A percentile compares a stretch with the other conserved stretches of the same genome.
Evolutionary conservation across 2,113 vertebrate genomes (phyloP).

Genomic region (Bucco capensis): DNA sequence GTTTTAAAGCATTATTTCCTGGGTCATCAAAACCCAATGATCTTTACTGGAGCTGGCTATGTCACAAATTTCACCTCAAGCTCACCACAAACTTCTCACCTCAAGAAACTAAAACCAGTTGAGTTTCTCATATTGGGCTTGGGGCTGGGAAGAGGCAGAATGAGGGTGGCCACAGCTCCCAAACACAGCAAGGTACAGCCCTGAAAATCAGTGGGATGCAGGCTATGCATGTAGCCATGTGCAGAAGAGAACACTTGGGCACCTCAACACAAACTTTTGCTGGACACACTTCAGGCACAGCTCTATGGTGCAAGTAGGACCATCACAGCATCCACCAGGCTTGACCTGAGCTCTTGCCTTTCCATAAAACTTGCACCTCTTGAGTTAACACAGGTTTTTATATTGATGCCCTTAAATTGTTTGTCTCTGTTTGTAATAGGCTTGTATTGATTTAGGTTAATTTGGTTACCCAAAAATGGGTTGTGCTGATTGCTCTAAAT

Average conservation of each 20-base stretch:
- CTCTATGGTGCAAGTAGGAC: accelerated
- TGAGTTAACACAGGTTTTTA: constrained; percentile 22
- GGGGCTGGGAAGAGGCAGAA: neutral
- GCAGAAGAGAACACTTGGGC: neutral
- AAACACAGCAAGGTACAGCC: neutral
- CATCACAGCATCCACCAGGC: neutral
- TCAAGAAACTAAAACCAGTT: neutral
- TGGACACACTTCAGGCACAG: neutral
- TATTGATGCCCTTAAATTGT: neutral
- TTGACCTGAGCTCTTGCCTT: neutral
- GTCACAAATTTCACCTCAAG: neutral
- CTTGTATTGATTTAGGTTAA: constrained; percentile 51
- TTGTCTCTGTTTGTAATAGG: constrained; percentile 24
- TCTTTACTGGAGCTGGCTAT: neutral
- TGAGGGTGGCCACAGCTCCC: neutral
- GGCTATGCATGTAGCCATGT: accelerated
- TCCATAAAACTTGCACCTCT: neutral
- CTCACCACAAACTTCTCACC: too few species aligned
- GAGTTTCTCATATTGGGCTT: neutral
- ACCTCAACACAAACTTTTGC: neutral
- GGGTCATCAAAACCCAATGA: accelerated
- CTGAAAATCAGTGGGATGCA: accelerated
- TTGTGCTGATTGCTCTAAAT: constrained; percentile 61
- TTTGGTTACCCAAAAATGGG: constrained; percentile 26
- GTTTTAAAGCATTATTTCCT: neutral